These are phyloP conservation scores for Dascillus cervinus DNA, from an alignment of 2,888 invertebrate species.

Conservation along the genomic window DNA sequence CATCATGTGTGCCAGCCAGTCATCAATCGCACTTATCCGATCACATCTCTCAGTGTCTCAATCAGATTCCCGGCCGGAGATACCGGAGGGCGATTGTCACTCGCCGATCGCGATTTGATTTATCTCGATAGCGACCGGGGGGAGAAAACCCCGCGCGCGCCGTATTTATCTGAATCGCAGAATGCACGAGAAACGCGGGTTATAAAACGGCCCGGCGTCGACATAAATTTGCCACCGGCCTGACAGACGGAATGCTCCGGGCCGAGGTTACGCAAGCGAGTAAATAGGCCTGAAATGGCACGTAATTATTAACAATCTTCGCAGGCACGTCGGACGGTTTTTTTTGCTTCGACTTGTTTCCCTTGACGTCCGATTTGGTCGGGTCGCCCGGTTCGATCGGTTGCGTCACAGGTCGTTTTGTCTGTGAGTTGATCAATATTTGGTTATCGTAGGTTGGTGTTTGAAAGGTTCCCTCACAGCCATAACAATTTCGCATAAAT, in stretches of 20 bases:
- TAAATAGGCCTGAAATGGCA: constrained; percentile 24
- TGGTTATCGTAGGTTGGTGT: too few relatives aligned
- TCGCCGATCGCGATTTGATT: constrained; percentile 27
- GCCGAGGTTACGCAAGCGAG: constrained; percentile 21
- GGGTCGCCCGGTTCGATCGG: too few relatives aligned
- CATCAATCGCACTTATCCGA: constrained; percentile 25
- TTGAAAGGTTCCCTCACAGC: too few relatives aligned
- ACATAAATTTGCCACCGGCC: constrained; percentile 29
- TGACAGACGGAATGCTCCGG: constrained; percentile 27
- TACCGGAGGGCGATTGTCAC: constrained; percentile 35
- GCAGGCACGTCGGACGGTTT: constrained; percentile 18
- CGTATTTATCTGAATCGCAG: too few relatives aligned
- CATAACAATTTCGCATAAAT: too few relatives aligned
- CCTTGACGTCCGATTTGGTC: too few relatives aligned
- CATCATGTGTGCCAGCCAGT: constrained; percentile 23
- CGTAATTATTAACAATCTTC: constrained; percentile 23
- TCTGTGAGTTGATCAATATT: too few relatives aligned
- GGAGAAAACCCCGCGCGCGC: too few relatives aligned
- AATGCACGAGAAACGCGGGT: constrained; percentile 12
- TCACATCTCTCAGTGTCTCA: constrained; percentile 27
- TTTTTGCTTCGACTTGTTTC: too few relatives aligned
- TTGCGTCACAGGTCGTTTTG: too few relatives aligned
- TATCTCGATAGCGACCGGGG: too few relatives aligned
- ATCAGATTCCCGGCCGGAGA: constrained; percentile 32
- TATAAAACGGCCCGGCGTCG: constrained; percentile 17